phyloP scores from a whole-genome alignment of 2,888 invertebrate genomes.

The Nomada fabriciana region DNA sequence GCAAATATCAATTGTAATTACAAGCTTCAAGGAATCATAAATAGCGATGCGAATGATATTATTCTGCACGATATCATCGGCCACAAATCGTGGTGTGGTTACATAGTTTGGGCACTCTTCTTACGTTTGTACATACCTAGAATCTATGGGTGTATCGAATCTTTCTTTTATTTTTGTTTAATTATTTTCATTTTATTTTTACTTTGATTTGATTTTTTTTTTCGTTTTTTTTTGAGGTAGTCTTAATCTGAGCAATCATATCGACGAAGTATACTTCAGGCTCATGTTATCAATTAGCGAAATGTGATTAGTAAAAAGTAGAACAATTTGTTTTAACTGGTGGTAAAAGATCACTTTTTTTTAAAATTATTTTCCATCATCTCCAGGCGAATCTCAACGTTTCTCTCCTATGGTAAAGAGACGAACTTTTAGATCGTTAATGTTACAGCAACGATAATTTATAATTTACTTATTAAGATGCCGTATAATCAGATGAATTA shows the following conservation, averaged over 20 bases:
- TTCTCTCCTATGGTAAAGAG: background rate
- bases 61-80: slow-evolving; percentile 68
- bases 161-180: slow-evolving; percentile 57
- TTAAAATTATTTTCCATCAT: background rate
- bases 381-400: background rate
- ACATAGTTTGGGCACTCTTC: slow-evolving; percentile 68
- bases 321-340: background rate
- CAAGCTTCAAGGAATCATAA: slow-evolving; percentile 1
- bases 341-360: slow-evolving; percentile 1
- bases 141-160: slow-evolving; percentile 67
- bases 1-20: background rate
- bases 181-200: background rate
- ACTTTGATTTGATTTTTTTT: slow-evolving; percentile 9
- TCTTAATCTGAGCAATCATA: background rate
- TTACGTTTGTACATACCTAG: slow-evolving; percentile 72
- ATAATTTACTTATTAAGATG: background rate
- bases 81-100: slow-evolving; percentile 70
- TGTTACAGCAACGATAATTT: background rate
- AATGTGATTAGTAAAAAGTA: background rate
- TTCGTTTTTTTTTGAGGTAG: background rate
- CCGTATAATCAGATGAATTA: background rate
- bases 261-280: slow-evolving; percentile 9
- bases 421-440: slow-evolving; percentile 5
- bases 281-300: slow-evolving; percentile 4
- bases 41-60: background rate